Percentiles rank a stretch among this genome's conserved stretches.
Evolutionary conservation across 2,797 vertebrate genomes (phyloP).

Genomic region (Rhincodon typus): DNA sequence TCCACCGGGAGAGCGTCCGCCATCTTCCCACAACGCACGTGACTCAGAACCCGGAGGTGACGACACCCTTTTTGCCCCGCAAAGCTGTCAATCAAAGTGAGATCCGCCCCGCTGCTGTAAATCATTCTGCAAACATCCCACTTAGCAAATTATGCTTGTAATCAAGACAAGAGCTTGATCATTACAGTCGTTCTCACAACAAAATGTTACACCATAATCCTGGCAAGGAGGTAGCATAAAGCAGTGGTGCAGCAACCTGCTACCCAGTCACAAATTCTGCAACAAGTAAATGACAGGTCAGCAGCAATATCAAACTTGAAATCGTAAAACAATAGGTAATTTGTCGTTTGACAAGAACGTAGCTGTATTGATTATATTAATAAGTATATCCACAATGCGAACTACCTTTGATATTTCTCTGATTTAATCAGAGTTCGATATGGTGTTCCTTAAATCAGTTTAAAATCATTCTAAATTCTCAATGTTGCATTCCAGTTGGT

Average conservation of each 20-base stretch:
- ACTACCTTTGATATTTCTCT: neutral
- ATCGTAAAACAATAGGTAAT: neutral
- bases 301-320: neutral
- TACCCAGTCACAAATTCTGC: neutral
- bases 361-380: neutral
- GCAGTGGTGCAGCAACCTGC: neutral
- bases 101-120: neutral
- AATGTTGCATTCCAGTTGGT: neutral
- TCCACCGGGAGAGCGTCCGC: slow-evolving; percentile 8
- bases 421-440: neutral
- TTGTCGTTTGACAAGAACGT: neutral
- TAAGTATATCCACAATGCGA: neutral
- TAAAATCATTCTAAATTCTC: neutral
- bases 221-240: neutral
- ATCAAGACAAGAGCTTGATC: neutral
- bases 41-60: neutral
- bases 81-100: neutral
- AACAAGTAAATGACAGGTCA: neutral
- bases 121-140: neutral
- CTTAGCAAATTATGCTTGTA: too few relatives aligned
- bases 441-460: neutral
- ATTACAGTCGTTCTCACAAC: neutral
- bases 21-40: neutral
- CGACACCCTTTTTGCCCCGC: neutral
- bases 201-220: neutral